These are phyloP conservation scores for Campodea augens DNA, from an alignment of 1,140 invertebrate genomes.

Conservation along the genomic window DNA sequence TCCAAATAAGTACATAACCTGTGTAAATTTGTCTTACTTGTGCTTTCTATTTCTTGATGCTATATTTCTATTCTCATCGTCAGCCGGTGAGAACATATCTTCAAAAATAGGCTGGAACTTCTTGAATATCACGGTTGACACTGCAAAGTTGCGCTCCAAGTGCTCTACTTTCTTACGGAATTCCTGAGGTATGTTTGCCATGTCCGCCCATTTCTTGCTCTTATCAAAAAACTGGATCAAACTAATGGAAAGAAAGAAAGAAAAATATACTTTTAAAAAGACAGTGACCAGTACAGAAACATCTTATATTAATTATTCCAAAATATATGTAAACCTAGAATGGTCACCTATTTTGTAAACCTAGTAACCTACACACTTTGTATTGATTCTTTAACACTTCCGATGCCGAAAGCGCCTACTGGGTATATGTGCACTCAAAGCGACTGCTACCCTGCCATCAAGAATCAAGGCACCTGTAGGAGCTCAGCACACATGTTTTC, in stretches of 20 bases:
- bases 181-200: slow-evolving; percentile 69
- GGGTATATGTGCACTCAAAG: no score
- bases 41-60: slow-evolving; percentile 46
- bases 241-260: slow-evolving; percentile 29
- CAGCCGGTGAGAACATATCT: slow-evolving; percentile 64
- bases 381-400: no score
- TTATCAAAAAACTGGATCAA: slow-evolving; percentile 90
- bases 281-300: no score
- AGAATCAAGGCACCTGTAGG: no score
- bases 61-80: no score
- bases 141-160: slow-evolving; percentile 80
- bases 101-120: slow-evolving; percentile 79
- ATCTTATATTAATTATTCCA: no score
- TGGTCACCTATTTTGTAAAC: not conserved
- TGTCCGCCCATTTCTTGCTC: slow-evolving; percentile 88
- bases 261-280: not conserved
- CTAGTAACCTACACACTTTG: not conserved
- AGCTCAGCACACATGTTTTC: no score
- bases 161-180: slow-evolving; percentile 68
- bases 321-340: not conserved
- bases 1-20: no score
- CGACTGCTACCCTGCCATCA: no score
- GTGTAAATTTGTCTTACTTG: slow-evolving; percentile 35
- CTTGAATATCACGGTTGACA: slow-evolving; percentile 84
- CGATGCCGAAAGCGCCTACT: no score